These are phyloP conservation scores for Drosophila subpulchrella DNA, from an alignment of 1,140 invertebrate species.

Conservation along the genomic window DNA sequence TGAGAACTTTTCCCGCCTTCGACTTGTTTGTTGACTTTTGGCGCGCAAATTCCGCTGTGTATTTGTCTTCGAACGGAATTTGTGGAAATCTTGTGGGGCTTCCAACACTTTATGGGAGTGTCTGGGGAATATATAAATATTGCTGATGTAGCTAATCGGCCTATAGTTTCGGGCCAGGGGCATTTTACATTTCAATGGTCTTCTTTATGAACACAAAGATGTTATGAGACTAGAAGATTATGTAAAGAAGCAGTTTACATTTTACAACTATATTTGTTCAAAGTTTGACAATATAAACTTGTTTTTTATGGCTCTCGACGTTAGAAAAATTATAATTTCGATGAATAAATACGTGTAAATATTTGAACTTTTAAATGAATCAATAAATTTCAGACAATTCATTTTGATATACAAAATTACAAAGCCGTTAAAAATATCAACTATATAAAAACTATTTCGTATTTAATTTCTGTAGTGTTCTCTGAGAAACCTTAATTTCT, in stretches of 20 bases:
- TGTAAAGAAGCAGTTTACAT: not conserved
- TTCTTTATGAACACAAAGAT: conserved; percentile 2
- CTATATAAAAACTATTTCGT: no score
- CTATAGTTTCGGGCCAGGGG: not conserved
- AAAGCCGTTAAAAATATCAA: no score
- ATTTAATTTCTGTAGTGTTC: not conserved
- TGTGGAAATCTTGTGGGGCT: conserved; percentile 27
- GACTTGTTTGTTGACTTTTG: conserved; percentile 68
- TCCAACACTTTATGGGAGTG: conserved; percentile 18
- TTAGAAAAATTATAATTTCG: not conserved
- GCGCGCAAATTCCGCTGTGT: conserved; percentile 54
- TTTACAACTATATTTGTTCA: not conserved
- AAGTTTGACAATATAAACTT: not conserved
- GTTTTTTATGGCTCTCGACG: not conserved
- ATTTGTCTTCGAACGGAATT: conserved; percentile 46
- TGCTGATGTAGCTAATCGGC: conserved; percentile 11
- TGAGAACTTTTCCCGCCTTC: conserved; percentile 14
- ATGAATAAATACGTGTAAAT: not conserved
- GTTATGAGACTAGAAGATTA: not conserved
- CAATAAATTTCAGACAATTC: no score
- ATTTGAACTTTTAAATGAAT: no score
- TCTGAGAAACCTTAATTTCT: not conserved
- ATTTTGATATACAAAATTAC: no score
- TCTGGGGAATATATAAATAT: conserved; percentile 19
- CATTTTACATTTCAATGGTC: conserved; percentile 19